Evolutionary conservation across 1,140 invertebrate genomes (phyloP), one percentile per base, ranked within the genome.

Genomic region (Fopius arisanus): DNA sequence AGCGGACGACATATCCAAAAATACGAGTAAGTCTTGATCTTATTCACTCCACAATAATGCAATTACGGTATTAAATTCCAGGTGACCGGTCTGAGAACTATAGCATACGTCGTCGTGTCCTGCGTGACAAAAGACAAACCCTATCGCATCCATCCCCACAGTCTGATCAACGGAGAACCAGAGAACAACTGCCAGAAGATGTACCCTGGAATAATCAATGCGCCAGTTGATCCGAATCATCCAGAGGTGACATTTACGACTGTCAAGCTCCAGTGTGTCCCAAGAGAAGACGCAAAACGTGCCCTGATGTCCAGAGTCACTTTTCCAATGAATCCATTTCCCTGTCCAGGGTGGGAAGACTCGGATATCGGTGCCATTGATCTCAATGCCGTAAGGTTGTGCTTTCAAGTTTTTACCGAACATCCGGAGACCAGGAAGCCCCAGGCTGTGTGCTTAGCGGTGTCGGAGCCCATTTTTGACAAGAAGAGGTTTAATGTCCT

Each of bases 371-470:
- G 93, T 28, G 94, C 92, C 79, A 97, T 98, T 81, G 96, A 98
- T 88, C 88, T 98, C 75, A 98, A 98, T 87, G 92, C 94, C 10
- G 95, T 99, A 12, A 89, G 97, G 75, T 90, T 99, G 19, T 98
- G 96, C 88, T 98, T 98, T 89, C 97, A 98, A 94, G 96, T 96
- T 31, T 98, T 98, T 84, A 84, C 98, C 43, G 91, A 95, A 84
- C 93, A 92, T 41, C 90, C 92, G 51, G 90, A 91, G 48, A 90
- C 90, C 67, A 94, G 93, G 51, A 93, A 94, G 82, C 94, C 92
- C 19, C 88, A 92, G 40, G 92, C 94, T 0, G 85, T 98, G n/a
- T 87, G 90, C 41, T 94, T 97, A 0, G 92, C 97, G 6, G 95
- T 97, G 10, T 98, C 96, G 0, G 95, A 98, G 72, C 91, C 94